A percentile compares a stretch with the other conserved stretches of the same genome.
These are phyloP conservation scores for Pangasius mekongensis DNA, from an alignment of 2,797 vertebrate genomes.

Conservation along the genomic window DNA sequence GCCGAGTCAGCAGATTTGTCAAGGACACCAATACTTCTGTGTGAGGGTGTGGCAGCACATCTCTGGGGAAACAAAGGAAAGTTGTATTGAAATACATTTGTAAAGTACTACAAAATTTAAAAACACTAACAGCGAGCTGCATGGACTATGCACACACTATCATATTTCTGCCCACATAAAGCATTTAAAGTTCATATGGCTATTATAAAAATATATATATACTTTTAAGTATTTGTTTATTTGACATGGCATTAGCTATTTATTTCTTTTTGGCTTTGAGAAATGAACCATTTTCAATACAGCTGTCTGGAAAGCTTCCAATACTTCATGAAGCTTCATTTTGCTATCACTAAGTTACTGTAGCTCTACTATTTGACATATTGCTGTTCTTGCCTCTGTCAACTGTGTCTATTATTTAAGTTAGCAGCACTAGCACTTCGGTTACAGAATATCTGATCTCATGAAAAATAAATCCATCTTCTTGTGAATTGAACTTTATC, in stretches of 20 bases:
- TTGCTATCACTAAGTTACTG: background rate
- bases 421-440: background rate
- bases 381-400: background rate
- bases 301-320: background rate
- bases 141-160: background rate
- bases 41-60: background rate
- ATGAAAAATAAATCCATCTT: background rate
- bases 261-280: background rate
- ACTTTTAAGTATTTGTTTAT: background rate
- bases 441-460: background rate
- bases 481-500: background rate
- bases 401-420: background rate
- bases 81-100: background rate
- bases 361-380: background rate
- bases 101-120: background rate
- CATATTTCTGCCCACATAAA: background rate
- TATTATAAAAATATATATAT: background rate
- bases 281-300: background rate
- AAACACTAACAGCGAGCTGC: background rate
- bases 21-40: background rate
- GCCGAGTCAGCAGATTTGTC: background rate
- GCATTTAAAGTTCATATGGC: background rate
- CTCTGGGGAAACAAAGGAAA: constrained; percentile 15
- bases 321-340: background rate
- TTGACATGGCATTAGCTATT: background rate